phyloP scores from a whole-genome alignment of 2,888 invertebrate genomes.

The Cephus pulcher region DNA sequence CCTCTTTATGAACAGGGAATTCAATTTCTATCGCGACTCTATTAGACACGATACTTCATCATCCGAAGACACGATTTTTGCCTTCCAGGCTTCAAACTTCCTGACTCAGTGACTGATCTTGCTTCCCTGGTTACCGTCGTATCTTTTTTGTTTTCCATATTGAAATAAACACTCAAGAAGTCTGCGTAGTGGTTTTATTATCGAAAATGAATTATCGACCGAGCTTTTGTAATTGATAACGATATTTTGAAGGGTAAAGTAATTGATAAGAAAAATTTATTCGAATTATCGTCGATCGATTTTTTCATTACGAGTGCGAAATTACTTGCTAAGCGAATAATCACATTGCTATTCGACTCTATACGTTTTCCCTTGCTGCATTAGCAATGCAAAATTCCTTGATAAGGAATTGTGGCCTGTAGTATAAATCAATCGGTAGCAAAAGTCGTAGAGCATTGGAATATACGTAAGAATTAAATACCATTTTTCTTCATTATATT shows the following conservation, averaged over 20 bases:
- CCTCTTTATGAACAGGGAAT: background rate
- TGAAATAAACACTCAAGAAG: too few relatives aligned
- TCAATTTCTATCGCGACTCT: background rate
- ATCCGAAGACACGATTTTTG: background rate
- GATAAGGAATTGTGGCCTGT: background rate
- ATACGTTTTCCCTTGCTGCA: background rate
- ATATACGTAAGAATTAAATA: background rate
- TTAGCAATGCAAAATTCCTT: background rate
- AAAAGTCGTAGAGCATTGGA: background rate
- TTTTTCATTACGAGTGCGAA: too few relatives aligned
- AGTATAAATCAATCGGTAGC: background rate
- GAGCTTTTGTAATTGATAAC: too few relatives aligned
- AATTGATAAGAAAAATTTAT: too few relatives aligned
- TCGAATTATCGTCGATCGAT: too few relatives aligned
- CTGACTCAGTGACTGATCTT: background rate
- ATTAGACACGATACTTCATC: background rate
- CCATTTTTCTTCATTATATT: too few relatives aligned
- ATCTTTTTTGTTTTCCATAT: background rate
- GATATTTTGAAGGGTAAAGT: too few relatives aligned
- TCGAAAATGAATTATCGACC: too few relatives aligned
- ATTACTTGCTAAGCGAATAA: too few relatives aligned
- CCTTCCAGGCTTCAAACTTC: background rate
- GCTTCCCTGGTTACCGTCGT: background rate
- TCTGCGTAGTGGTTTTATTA: too few relatives aligned
- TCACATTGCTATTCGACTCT: too few relatives aligned